Percentiles rank a stretch among this genome's conserved stretches.
Evolutionary conservation across 2,888 invertebrate species (phyloP).

Genomic region (Anagyrus pseudococci): DNA sequence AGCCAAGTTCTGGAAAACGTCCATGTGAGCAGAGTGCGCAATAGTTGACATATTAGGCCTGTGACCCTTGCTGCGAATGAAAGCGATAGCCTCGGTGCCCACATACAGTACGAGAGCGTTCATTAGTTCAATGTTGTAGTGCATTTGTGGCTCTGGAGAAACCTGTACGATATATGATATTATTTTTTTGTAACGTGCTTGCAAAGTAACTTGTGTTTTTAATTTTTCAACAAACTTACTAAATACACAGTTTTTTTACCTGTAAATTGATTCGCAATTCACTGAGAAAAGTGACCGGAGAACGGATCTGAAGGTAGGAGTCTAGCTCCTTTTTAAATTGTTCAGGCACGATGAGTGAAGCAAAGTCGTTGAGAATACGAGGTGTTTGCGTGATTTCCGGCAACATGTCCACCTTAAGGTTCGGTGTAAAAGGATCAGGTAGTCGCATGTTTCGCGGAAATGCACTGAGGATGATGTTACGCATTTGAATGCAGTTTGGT

Average conservation of each 20-base stretch:
- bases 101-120: constrained; percentile 98
- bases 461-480: constrained; percentile 96
- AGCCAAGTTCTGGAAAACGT: constrained; percentile 98
- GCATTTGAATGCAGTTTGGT: constrained; percentile 98
- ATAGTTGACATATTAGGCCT: constrained; percentile 98
- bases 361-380: constrained; percentile 87
- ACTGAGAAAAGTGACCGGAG: constrained; percentile 94
- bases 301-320: constrained; percentile 91
- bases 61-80: constrained; percentile 88
- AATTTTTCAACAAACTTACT: constrained; percentile 1
- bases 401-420: constrained; percentile 91
- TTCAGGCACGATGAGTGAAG: constrained; percentile 83
- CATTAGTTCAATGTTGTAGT: constrained; percentile 95
- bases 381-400: constrained; percentile 89
- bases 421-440: constrained; percentile 98
- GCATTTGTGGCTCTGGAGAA: constrained; percentile 84
- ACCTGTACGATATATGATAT: constrained; percentile 59
- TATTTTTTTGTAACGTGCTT: neutral
- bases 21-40: constrained; percentile 98
- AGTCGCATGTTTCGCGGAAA: constrained; percentile 98
- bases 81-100: constrained; percentile 93
- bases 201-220: no score
- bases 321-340: constrained; percentile 96
- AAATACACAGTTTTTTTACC: constrained; percentile 59
- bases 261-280: constrained; percentile 91